Conservation (phyloP, 2,797 vertebrate genomes). For the Anguilla pacifica region DNA sequence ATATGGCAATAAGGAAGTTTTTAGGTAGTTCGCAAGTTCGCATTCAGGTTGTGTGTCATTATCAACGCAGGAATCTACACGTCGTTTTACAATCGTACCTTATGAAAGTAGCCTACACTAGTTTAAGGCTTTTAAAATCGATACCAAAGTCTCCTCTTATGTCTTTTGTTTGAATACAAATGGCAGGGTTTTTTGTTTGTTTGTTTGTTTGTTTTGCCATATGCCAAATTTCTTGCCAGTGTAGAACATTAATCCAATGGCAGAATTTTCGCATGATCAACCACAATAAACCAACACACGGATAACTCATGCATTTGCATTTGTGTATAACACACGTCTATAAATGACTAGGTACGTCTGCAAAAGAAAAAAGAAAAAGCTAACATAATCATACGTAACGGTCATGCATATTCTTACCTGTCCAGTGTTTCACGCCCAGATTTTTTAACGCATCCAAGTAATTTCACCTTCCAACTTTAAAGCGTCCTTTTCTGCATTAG, state of each 20-base stretch:
- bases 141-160: not conserved
- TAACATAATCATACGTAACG: not conserved
- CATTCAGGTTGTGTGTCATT: not conserved
- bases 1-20: no score
- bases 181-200: no score
- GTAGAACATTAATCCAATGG: not conserved
- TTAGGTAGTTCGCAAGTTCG: not conserved
- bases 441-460: slow-evolving; percentile 12
- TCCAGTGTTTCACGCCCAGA: slow-evolving; percentile 26
- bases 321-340: no score
- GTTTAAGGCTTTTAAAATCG: not conserved
- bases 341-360: not conserved
- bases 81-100: not conserved
- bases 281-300: not conserved
- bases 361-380: not conserved
- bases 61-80: not conserved
- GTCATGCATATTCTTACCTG: slow-evolving; percentile 37
- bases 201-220: no score
- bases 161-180: not conserved
- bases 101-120: not conserved
- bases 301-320: not conserved
- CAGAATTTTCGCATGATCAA: not conserved
- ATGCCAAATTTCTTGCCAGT: not conserved
- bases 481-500: slow-evolving; percentile 23
- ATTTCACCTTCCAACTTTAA: slow-evolving; percentile 24